Evolutionary conservation across 2,888 invertebrate species (phyloP).

Genomic region (Toxonevra muliebris): DNA sequence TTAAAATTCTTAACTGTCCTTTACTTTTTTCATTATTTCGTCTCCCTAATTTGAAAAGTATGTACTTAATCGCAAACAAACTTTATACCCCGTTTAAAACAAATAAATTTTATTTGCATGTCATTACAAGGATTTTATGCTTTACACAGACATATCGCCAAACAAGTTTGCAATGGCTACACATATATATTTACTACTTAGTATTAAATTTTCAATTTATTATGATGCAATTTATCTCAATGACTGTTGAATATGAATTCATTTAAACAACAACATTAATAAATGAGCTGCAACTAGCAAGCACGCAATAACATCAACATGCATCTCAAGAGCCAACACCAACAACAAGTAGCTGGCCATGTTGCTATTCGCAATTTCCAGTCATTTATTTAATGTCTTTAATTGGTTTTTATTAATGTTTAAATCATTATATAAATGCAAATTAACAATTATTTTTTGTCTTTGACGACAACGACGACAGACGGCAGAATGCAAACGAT

Average conservation of each 20-base stretch:
- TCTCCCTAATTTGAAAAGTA: too few species aligned
- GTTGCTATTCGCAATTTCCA: neutral
- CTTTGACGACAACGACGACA: neutral
- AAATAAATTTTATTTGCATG: too few species aligned
- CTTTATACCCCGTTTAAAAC: too few species aligned
- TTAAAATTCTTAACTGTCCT: too few species aligned
- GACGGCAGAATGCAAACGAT: neutral
- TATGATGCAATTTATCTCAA: neutral
- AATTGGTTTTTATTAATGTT: conserved; percentile 27
- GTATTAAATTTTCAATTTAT: neutral
- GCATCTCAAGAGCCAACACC: neutral
- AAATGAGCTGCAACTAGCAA: too few species aligned
- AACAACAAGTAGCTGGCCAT: neutral
- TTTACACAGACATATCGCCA: too few species aligned
- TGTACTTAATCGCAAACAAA: too few species aligned
- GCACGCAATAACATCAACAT: too few species aligned
- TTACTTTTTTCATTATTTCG: too few species aligned
- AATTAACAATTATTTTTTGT: conserved; percentile 23
- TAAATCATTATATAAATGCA: conserved; percentile 24
- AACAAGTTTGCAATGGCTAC: neutral
- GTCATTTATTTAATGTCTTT: conserved; percentile 21
- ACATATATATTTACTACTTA: neutral
- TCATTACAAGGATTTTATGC: too few species aligned
- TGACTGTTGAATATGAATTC: neutral
- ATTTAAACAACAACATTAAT: neutral